Percentiles rank a stretch among this genome's conserved stretches.
Evolutionary conservation across 2,888 invertebrate genomes (phyloP).

Genomic region (Drosophila kambysellisi): DNA sequence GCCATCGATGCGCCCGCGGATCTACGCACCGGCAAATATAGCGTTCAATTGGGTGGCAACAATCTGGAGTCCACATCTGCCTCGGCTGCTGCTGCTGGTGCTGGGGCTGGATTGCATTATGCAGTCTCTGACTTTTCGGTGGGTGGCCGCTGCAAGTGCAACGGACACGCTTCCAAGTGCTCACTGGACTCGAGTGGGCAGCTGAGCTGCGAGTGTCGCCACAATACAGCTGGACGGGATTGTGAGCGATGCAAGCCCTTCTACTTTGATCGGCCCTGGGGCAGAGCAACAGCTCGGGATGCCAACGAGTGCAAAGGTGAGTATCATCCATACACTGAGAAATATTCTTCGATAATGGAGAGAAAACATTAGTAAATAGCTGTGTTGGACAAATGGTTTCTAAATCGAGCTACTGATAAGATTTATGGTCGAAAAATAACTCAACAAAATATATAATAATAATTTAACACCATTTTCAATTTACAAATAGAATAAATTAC

Average conservation of each 20-base stretch:
- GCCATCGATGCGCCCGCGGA: constrained; percentile 52
- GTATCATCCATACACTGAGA: constrained; percentile 76
- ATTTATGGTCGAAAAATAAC: not conserved
- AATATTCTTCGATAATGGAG: not conserved
- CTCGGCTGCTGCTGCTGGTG: constrained; percentile 33
- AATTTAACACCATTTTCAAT: not conserved
- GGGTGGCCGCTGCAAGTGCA: constrained; percentile 99
- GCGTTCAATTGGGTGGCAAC: constrained; percentile 62
- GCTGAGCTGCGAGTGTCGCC: constrained; percentile 97
- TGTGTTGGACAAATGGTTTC: not conserved
- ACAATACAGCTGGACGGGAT: constrained; percentile 99
- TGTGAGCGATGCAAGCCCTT: constrained; percentile 99
- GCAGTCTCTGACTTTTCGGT: constrained; percentile 98
- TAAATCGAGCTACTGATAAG: not conserved
- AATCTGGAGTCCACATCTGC: constrained; percentile 76
- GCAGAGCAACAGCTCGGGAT: constrained; percentile 96
- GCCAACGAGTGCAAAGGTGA: constrained; percentile 99
- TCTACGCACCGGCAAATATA: constrained; percentile 82
- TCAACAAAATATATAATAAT: not conserved
- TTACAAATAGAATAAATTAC: not conserved
- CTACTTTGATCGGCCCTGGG: constrained; percentile 99
- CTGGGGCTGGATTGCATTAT: constrained; percentile 92
- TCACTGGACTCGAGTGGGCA: constrained; percentile 85
- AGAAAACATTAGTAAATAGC: too few relatives aligned
- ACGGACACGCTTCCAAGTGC: constrained; percentile 98